Evolutionary conservation across 1,140 invertebrate species (phyloP), one percentile per base, ranked within the genome.

Genomic region (Caenorhabditis remanei): DNA sequence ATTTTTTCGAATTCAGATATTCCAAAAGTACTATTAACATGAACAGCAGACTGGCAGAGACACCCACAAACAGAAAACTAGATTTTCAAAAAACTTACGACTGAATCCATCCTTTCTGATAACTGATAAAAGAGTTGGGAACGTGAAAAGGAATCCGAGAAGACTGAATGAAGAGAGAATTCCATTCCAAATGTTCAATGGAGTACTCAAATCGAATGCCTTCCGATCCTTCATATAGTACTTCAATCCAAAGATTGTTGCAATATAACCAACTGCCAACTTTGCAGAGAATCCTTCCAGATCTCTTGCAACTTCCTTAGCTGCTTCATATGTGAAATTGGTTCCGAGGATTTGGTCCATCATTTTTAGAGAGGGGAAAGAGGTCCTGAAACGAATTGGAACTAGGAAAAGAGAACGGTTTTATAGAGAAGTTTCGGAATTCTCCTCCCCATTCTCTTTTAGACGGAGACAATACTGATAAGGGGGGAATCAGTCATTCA

Each of bases 221-320:
- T 95, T 95, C 89, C 97, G 94, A 91, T 95, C 95, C 90, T 96
- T 95, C 98, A 99, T 99, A 90, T 95, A 96, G 90, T 95, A 94
- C 93, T 97, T 96, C 41, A 96, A 96, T 83, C 95, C 95, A 93
- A 98, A 99, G 91, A 99, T 96, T 55, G 97, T 94, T 32, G 97
- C 94, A 95, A 99, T 96, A 92, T 99, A 99, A 87, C 96, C 94
- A 85, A 95, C 96, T 75, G 88, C 75, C 50, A 89, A 53, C 50
- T 88, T 67, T 14, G 85, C 85, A 32, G 86, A 85, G 83, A 88
- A 85, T 5, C 40, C 55, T 58, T 89, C 88, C 56, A 88, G 53
- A 5, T 46, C 88, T 7, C 84, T 41, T 24, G 71, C 71, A 58
- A 83, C 89, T 53, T 79, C 50, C 48, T 88, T 89, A 48, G 88